phyloP scores from a whole-genome alignment of 2,113 vertebrate species.

The Pygoscelis adeliae region DNA sequence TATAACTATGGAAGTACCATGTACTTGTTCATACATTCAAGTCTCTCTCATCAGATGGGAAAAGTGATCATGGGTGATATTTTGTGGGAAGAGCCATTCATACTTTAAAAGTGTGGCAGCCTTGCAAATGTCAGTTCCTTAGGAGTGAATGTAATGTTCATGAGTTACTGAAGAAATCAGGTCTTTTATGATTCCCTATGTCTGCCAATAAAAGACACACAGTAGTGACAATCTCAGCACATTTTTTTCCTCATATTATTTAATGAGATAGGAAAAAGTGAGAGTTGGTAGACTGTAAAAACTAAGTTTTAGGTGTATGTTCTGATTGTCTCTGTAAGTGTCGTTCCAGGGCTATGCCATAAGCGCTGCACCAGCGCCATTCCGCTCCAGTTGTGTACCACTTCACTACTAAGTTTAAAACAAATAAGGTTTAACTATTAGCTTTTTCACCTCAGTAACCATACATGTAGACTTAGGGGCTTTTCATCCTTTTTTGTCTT shows the following conservation, averaged over 20 bases:
- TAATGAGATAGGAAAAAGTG: neutral
- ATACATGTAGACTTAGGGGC: rapidly evolving
- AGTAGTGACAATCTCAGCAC: neutral
- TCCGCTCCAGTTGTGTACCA: neutral
- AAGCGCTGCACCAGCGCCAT: neutral
- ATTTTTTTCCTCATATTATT: neutral
- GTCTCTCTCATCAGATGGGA: neutral
- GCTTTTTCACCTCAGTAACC: neutral
- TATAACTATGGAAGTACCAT: neutral
- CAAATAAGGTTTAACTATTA: neutral
- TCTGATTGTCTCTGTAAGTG: neutral
- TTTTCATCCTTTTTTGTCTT: neutral
- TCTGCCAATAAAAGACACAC: neutral
- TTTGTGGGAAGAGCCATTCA: neutral
- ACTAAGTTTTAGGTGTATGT: neutral
- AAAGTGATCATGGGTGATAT: neutral
- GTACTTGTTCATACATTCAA: neutral
- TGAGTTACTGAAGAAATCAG: neutral
- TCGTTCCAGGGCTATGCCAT: rapidly evolving
- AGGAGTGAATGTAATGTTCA: neutral
- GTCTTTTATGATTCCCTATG: neutral
- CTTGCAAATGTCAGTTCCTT: neutral
- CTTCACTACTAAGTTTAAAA: neutral
- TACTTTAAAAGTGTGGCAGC: neutral
- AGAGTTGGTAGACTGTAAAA: neutral